These are phyloP conservation scores for Nansenia antarctica DNA, from an alignment of 2,113 vertebrate genomes.

Conservation along the genomic window DNA sequence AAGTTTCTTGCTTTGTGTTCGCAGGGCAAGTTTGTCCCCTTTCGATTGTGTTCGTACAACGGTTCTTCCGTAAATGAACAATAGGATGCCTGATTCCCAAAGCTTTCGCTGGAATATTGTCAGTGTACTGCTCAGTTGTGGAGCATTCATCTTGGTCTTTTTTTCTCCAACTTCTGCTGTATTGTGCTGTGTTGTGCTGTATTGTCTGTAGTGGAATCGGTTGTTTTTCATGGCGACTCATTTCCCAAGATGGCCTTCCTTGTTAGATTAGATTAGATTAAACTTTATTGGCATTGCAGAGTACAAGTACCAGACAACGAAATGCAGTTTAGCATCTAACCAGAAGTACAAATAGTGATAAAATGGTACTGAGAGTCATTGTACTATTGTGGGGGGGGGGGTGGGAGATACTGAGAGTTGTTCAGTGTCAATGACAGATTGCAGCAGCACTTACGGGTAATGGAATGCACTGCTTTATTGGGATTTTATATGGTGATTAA, in stretches of 20 bases:
- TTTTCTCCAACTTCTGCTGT: too few species aligned
- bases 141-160: too few species aligned
- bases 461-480: conserved; percentile 49
- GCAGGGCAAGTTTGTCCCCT: background rate
- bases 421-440: conserved; percentile 55
- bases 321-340: too few species aligned
- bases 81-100: too few species aligned
- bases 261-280: too few species aligned
- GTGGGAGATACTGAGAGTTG: too few species aligned
- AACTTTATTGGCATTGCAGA: too few species aligned
- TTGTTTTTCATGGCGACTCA: background rate
- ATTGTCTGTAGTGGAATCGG: background rate
- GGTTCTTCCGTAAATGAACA: conserved; percentile 26
- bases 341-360: too few species aligned
- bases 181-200: background rate
- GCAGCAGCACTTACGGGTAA: conserved; percentile 41
- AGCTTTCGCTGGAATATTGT: too few species aligned
- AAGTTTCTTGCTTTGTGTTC: conserved; percentile 13
- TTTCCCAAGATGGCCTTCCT: background rate
- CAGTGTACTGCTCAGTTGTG: background rate
- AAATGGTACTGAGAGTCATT: too few species aligned
- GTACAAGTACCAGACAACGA: too few species aligned
- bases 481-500: conserved; percentile 46
- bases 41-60: conserved; percentile 22
- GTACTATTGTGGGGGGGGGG: too few species aligned